Evolutionary conservation across 2,888 invertebrate genomes (phyloP).

Genomic region (Orchestes rusci): DNA sequence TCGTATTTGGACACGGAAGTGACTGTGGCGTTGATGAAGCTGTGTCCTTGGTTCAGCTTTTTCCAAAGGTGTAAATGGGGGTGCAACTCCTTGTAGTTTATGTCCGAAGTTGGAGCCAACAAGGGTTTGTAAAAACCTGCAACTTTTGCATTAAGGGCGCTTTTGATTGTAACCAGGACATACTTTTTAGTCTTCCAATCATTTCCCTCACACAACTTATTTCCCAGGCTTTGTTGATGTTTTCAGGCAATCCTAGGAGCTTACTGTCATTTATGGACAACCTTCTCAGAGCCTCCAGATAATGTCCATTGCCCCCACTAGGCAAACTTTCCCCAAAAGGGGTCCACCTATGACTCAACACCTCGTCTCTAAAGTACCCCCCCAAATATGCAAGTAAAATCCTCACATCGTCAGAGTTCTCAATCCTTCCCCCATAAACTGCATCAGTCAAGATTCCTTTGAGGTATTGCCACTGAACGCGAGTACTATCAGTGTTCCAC

Average conservation of each 20-base stretch:
- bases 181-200: slow-evolving; percentile 32
- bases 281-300: no score
- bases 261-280: no score
- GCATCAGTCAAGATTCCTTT: slow-evolving; percentile 71
- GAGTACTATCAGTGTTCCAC: slow-evolving; percentile 39
- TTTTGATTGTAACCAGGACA: no score
- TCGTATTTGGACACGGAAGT: slow-evolving; percentile 4
- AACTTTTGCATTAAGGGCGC: no score
- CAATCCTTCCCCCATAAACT: slow-evolving; percentile 81
- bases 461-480: slow-evolving; percentile 63
- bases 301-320: slow-evolving; percentile 46
- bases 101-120: slow-evolving; percentile 1
- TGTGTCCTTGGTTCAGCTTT: slow-evolving; percentile 57
- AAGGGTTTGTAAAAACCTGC: no score
- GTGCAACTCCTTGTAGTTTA: slow-evolving; percentile 49
- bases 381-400: slow-evolving; percentile 62
- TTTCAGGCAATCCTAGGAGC: slow-evolving; percentile 83
- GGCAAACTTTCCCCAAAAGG: slow-evolving; percentile 52
- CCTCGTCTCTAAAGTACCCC: slow-evolving; percentile 52
- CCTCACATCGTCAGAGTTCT: slow-evolving; percentile 65
- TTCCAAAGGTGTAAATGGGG: slow-evolving; percentile 79
- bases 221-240: slow-evolving; percentile 81
- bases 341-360: slow-evolving; percentile 54
- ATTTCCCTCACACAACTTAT: slow-evolving; percentile 34
- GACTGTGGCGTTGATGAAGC: slow-evolving; percentile 35